Evolutionary conservation across 2,113 vertebrate species (phyloP).

Genomic region (Opisthocomus hoazin): DNA sequence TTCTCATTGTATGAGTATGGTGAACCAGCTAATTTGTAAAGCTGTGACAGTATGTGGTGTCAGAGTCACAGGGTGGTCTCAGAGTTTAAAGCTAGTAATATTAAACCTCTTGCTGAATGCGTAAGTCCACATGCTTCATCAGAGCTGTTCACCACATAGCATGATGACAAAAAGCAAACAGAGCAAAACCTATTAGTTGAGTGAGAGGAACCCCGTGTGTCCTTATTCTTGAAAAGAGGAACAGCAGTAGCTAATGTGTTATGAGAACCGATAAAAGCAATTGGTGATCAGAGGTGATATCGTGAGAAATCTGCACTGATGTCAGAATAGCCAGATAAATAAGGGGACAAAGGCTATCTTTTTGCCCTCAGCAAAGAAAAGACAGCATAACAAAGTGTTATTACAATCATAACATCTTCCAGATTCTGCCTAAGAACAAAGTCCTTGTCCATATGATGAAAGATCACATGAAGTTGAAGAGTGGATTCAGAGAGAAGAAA

Average conservation of each 20-base stretch:
- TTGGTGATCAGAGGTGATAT: conserved; percentile 7
- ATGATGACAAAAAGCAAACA: background rate
- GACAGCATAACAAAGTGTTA: conserved; percentile 36
- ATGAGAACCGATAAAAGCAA: background rate
- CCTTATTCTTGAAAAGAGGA: background rate
- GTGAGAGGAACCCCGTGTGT: background rate
- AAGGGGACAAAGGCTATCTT: conserved; percentile 11
- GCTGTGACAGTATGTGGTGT: background rate
- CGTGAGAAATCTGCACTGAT: background rate
- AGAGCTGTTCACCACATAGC: background rate
- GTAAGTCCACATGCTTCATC: background rate
- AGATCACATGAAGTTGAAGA: conserved; percentile 28
- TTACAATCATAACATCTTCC: conserved; percentile 52
- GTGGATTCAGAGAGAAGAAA: background rate
- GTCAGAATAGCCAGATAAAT: background rate
- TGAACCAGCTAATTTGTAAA: background rate
- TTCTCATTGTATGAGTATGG: background rate
- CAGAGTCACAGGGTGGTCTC: background rate
- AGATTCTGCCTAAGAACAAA: conserved; percentile 52
- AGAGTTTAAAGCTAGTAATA: background rate
- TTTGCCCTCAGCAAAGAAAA: conserved; percentile 15
- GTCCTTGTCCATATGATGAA: conserved; percentile 38
- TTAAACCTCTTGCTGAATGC: background rate
- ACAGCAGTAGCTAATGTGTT: background rate
- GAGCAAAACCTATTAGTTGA: background rate